Evolutionary conservation across 2,797 vertebrate genomes (phyloP), one percentile per base, ranked within the genome.

Genomic region (Falco columbarius): DNA sequence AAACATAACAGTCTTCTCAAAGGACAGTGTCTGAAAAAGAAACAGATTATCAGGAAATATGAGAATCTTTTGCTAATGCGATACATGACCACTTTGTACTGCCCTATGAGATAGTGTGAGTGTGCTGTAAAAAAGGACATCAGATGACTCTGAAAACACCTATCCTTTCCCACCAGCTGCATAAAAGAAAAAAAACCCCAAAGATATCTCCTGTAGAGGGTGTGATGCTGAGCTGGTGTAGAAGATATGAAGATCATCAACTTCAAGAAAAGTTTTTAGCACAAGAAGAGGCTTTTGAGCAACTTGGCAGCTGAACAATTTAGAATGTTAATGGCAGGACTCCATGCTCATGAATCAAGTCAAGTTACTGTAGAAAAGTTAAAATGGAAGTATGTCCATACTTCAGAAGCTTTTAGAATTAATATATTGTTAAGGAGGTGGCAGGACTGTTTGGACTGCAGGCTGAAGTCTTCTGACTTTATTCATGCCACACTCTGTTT

Each of bases 111-210:
- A 74, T 58, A 59, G 7, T 15, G 23, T 65, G 54, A 61, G 15
- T 63, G 34, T 27, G 29, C 62, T 90, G 66, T 51, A 26, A 89
- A 83, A 75, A 94, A 76, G 55, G 58, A 68, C 77, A 97, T 91
- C 65, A 89, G 77, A 79, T 70, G 79, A 67, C 62, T 87, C 63
- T 3, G 5, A 77, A 97, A 96, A 84, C 87, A 87, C 76, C 81
- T 63, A 17, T 62, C 80, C 38, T 85, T 76, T 68, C 67, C 62
- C n/a, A 66, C 22, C 66, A 34, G n/a, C 42, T 87, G 47, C 30
- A 63, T 44, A 70, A 87, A 86, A 90, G 30, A 90, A 63, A 73
- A 73, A 90, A 71, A 79, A 10, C 42, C 42, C 42, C n/a, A 74
- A 20, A 54, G 32, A 32, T 32, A 66, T 47, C 27, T 82, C 56